Evolutionary conservation across 64 coral and sea anemone genomes (phyloP), one percentile per base, ranked within the genome.

Genomic region (Stylophora pistillata): DNA sequence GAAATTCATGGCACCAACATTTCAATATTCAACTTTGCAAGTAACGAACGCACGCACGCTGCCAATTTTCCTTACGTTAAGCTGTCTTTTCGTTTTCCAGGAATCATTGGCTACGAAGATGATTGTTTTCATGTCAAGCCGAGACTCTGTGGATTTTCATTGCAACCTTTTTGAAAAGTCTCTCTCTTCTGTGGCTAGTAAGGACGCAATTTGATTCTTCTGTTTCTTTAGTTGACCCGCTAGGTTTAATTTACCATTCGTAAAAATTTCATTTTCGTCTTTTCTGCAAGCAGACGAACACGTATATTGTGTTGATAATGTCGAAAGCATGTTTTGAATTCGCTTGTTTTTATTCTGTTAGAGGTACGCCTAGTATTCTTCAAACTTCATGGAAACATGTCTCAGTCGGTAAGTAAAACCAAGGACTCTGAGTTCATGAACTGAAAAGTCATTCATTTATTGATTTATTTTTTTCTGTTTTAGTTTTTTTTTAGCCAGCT

Each of bases 91-190:
- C 2, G 71, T 53, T 30, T 25, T 56, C 7, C 12, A 20, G 72
- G 55, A 58, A 90, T 81, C 27, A 26, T 14, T 73, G 26, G 14
- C 89, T 85, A 32, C 33, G 32, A 99, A 99, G 64, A 87, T 90
- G 32, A 99, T 99, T 28, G 88, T 99, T 18, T 99, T 99, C 55
- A 66, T 99, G 15, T 95, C 97, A 57, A 99, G 93, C 41, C 88
- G 94, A 70, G 97, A 99, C 61, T 99, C 96, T 28, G 96, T 98
- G 30, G 96, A 98, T 85, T 98, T 98, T 71, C 96, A 98, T 71
- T 91, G 78, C 27, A 71, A 81, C 52, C 73, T 98, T 41, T 98
- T 92, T 54, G 76, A 81, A 26, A 68, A 62, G 2, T 68, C 72
- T 79, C 78, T 92, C 60, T 54, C 21, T 10, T 71, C 89, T 55